Evolutionary conservation across 2,797 vertebrate genomes (phyloP), one percentile per base, ranked within the genome.

Genomic region (Triplophysa yarkandensis): DNA sequence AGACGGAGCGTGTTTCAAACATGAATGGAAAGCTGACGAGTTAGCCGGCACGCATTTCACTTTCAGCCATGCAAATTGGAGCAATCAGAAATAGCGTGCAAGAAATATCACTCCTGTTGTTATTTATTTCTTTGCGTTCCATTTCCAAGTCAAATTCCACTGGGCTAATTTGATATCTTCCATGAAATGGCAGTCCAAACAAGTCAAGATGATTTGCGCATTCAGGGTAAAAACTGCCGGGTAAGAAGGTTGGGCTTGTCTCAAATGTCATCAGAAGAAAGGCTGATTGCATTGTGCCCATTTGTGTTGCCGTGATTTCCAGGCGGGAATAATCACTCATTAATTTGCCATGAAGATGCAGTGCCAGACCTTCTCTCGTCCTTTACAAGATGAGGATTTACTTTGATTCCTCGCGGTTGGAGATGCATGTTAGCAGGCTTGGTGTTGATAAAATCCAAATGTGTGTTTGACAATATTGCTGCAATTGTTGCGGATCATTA

Each of bases 231-330:
- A 88, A 85, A 89, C 88, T 85, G 89, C 87, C 83, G 84, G 86
- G 82, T 79, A 82, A 85, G n/a, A 86, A 89, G 86, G 87, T 87
- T 85, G 81, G 84, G 83, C 85, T 79, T 84, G 86, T 85, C 83
- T 71, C 74, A 89, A 89, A 91, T 90, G 88, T 89, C 85, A 89
- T 85, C 86, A 84, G 81, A 87, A 85, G 90, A 85, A 87, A 81
- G 83, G 74, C 80, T 91, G 90, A 92, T 91, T 90, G 88, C 88
- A 88, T 87, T 90, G 88, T 87, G 77, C 68, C 79, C 80, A 77
- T 83, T 79, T 81, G 82, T 76, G 82, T 86, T 81, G 85, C 82
- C 81, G 83, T 86, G 83, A 88, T 85, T 88, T 87, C 81, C 43
- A 43, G 81, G 83, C 83, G 77, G 84, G 80, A 86, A 86, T 87